Conservation (phyloP, 2,888 invertebrate genomes). For the Tachina fera region DNA sequence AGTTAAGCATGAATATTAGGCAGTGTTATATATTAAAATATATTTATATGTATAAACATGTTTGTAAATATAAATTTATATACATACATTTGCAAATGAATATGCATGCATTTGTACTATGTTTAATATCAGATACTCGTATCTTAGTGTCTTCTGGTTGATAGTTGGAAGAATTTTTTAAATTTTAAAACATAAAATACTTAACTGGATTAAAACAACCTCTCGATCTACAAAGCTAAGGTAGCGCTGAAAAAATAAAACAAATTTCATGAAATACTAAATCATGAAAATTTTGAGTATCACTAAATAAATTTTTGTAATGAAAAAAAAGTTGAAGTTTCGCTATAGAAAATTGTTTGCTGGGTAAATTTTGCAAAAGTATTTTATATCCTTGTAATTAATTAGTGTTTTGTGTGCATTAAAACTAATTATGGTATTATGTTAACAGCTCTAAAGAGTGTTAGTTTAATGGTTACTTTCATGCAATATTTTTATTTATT, state of each 20-base stretch:
- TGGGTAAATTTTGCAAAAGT: constrained; percentile 46
- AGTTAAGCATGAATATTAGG: constrained; percentile 41
- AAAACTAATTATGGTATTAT: constrained; percentile 71
- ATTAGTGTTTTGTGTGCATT: constrained; percentile 72
- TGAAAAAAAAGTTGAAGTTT: neutral
- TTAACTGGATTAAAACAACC: no score
- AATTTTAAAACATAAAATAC: neutral
- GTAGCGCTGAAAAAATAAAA: no score
- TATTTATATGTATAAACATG: neutral
- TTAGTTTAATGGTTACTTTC: constrained; percentile 62
- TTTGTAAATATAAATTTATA: neutral
- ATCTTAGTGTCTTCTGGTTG: neutral
- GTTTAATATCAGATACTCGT: neutral
- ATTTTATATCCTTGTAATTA: constrained; percentile 67
- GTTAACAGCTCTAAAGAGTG: constrained; percentile 68
- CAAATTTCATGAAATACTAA: no score
- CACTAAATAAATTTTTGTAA: no score
- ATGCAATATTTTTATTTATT: constrained; percentile 53
- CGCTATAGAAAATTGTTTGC: neutral
- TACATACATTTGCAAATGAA: neutral
- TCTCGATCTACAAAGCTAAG: no score
- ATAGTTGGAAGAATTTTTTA: neutral
- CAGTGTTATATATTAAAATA: constrained; percentile 2
- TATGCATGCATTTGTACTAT: constrained; percentile 8
- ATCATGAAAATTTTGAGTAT: no score